Base-by-base conservation (phyloP, 2,113 vertebrate species). In the Petrocephalus microphthalmus region DNA sequence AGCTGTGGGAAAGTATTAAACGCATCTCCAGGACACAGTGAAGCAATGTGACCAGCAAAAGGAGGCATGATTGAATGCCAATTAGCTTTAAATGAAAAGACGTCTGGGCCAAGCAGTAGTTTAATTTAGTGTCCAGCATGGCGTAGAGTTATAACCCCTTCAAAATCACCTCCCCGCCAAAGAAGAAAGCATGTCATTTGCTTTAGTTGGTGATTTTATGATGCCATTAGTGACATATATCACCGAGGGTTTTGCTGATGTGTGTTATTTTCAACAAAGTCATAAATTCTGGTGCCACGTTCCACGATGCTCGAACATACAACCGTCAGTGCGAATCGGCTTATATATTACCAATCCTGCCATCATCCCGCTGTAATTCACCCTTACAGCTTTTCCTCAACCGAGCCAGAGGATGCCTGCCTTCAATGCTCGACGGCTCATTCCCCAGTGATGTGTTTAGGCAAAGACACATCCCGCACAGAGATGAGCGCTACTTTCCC, bases 401-500 rank as follows among this genome's bases (percentile, higher is more conserved):
- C 2, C 2, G 17, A 42, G 33, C 71, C 15, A 19, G 71, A 78
- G 71, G 71, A 13, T 78, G 71, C 71, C 33, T 83, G 20, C 3
- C 45, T 83, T 45, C 37, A 49, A 83, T 49, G 45, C 8, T 5
- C 37, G 20, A 22, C 0, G 22, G 15, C 20, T 37, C 8, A 5
- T 49, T 83, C 81, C 81, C 33, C 81, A 45, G 45, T 49, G 20
- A 83, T 47, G 81, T 83, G 81, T 83, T 83, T 49, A 49, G 45
- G 33, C 81, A 83, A 20, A 83, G 37, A 49, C 42, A 83, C 71
- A 17, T 78, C 71, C 81, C 81, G 49, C 81, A 49, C 45, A 25
- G 81, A 83, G 37, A 83, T 0, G 22, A n/a, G 5, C 89, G 85
- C 87, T 94, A 92, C 83, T 84, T 94, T 95, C 94, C 90, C 94